Base-by-base conservation (phyloP, 2,888 invertebrate species). In the Phortica magna region DNA sequence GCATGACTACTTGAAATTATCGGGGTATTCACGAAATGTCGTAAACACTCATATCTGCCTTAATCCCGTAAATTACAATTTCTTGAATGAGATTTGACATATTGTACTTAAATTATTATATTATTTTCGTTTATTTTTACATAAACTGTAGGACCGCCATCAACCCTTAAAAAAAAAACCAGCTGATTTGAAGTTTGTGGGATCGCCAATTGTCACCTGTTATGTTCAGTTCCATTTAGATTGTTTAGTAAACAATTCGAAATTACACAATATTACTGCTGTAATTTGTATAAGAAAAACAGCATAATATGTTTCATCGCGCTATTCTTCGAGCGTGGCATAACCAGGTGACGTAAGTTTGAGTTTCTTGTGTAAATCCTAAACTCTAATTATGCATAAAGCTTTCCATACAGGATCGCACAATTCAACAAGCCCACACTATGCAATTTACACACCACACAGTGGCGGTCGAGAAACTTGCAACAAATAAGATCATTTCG, bases 301-400 rank as follows among this genome's bases (percentile, higher is more conserved):
- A 77, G 10, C 48, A 74, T 82, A 86, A 76, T 79, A 90, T 90
- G 90, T 82, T 90, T 75, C 84, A 88, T 74, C 83, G 89, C 57
- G 83, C 82, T 39, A 76, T 88, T 68, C 87, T 84, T 78, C 82
- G 82, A 76, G 82, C 78, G 75, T 87, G 85, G 88, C 78, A 81
- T 72, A 81, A 82, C 73, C 85, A 88, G 75, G 81, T 88, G 79
- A 84, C 84, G 90, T 90, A 84, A 88, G 84, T 83, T 57, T 19
- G 6, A 19, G n/a, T 31, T 78, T 75, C 55, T 68, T 7, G 48
- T 65, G n/a, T 67, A 6, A 17, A 41, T 57, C 57, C 74, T 70
- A 77, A 74, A 48, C 22, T 72, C n/a, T 73, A 88, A 85, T 80
- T 85, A 81, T 80, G 83, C 84, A 85, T 80, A 77, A 72, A 74